These are phyloP conservation scores for Aromia moschata DNA, from an alignment of 2,888 invertebrate species.

Conservation along the genomic window DNA sequence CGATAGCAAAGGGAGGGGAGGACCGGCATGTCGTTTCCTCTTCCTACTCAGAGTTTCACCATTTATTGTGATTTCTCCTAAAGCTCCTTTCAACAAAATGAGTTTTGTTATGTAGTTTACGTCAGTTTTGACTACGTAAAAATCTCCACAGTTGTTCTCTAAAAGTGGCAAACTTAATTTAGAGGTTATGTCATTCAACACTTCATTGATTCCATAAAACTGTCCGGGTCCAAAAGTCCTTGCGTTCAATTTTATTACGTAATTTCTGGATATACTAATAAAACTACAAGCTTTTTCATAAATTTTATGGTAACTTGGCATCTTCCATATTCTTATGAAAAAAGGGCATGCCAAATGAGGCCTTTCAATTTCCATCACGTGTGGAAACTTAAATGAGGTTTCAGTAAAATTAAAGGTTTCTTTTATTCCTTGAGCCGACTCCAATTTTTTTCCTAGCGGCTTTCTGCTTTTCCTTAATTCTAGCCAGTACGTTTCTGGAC, in stretches of 20 bases:
- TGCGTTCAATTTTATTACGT: constrained; percentile 23
- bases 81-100: constrained; percentile 27
- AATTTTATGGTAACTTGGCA: background rate
- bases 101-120: constrained; percentile 24
- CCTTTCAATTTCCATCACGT: background rate
- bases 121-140: constrained; percentile 10
- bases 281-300: constrained; percentile 8
- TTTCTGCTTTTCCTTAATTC: constrained; percentile 36
- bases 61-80: constrained; percentile 24
- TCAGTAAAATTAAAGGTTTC: no score
- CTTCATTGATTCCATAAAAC: constrained; percentile 18
- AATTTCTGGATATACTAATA: constrained; percentile 6
- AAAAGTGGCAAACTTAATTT: background rate
- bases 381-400: background rate
- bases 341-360: constrained; percentile 17
- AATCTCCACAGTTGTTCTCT: constrained; percentile 12
- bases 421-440: background rate
- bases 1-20: background rate
- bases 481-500: constrained; percentile 28
- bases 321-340: constrained; percentile 10
- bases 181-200: constrained; percentile 13
- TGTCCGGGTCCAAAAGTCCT: background rate
- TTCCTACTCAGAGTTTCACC: background rate
- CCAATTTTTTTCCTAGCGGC: constrained; percentile 18
- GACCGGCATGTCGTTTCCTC: background rate